These are phyloP conservation scores for Dendrolimus punctatus DNA, from an alignment of 1,140 invertebrate genomes.

Conservation along the genomic window DNA sequence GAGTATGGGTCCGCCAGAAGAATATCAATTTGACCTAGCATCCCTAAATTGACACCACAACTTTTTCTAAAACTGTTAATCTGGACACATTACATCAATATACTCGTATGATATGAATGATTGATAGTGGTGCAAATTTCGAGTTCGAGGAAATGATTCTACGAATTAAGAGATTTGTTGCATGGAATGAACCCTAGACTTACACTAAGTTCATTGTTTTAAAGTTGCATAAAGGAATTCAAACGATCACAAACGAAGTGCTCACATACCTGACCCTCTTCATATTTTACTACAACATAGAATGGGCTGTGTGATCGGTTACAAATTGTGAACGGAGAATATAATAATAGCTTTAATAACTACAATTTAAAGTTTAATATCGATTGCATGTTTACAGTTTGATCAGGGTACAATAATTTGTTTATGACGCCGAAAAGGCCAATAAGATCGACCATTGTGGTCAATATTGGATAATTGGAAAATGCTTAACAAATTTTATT, in stretches of 20 bases:
- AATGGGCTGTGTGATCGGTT: constrained; percentile 25
- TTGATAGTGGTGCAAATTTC: no score
- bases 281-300: constrained; percentile 13
- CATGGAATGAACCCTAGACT: no score
- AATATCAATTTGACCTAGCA: no score
- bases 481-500: constrained; percentile 56
- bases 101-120: no score
- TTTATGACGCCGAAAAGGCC: constrained; percentile 46
- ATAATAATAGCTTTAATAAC: no score
- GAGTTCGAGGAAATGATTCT: no score
- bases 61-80: no score
- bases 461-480: constrained; percentile 63
- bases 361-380: no score
- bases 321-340: not conserved
- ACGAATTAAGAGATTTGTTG: no score
- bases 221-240: constrained; percentile 28
- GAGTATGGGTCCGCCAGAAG: no score
- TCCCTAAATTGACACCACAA: no score
- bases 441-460: constrained; percentile 47
- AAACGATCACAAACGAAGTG: constrained; percentile 33
- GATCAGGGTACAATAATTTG: constrained; percentile 32
- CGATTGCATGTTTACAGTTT: constrained; percentile 2
- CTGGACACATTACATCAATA: no score
- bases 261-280: constrained; percentile 32
- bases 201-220: constrained; percentile 26